Percentiles rank a stretch among this genome's conserved stretches.
Evolutionary conservation across 1,140 invertebrate genomes (phyloP).

Genomic region (Pectinophora gossypiella): DNA sequence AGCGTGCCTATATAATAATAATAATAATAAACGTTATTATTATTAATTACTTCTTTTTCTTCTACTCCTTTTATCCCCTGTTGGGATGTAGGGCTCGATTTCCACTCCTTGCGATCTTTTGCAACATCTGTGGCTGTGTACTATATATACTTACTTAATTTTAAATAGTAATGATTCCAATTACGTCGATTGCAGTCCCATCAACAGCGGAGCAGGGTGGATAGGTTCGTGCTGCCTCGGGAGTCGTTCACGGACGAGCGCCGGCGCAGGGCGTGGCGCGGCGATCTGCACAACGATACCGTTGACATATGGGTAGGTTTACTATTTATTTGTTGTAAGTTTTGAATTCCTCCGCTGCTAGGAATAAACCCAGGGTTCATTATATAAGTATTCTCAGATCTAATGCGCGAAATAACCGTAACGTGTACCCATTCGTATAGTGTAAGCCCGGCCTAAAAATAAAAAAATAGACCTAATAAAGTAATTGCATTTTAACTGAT

Average conservation of each 20-base stretch:
- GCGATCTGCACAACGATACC: slow-evolving; percentile 5
- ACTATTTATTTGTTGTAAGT: background rate
- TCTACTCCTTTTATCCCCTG: too few relatives aligned
- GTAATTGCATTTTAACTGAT: background rate
- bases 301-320: slow-evolving; percentile 36
- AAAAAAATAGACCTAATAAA: background rate
- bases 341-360: background rate
- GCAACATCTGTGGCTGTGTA: too few relatives aligned
- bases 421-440: too few relatives aligned
- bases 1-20: too few relatives aligned
- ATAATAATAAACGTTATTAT: too few relatives aligned
- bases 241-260: slow-evolving; percentile 29
- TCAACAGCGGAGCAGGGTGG: slow-evolving; percentile 25
- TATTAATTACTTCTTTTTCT: too few relatives aligned
- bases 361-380: background rate
- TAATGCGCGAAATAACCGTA: background rate
- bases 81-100: too few relatives aligned
- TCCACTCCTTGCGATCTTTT: too few relatives aligned
- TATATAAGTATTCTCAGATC: background rate
- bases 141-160: background rate
- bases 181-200: too few relatives aligned
- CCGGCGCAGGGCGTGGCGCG: slow-evolving; percentile 25
- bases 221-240: slow-evolving; percentile 45
- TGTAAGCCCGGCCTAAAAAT: too few relatives aligned
- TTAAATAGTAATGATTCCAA: too few relatives aligned